A percentile compares a stretch with the other conserved stretches of the same genome.
phyloP scores from a whole-genome alignment of 2,797 vertebrate species.

The Meda fulgida region DNA sequence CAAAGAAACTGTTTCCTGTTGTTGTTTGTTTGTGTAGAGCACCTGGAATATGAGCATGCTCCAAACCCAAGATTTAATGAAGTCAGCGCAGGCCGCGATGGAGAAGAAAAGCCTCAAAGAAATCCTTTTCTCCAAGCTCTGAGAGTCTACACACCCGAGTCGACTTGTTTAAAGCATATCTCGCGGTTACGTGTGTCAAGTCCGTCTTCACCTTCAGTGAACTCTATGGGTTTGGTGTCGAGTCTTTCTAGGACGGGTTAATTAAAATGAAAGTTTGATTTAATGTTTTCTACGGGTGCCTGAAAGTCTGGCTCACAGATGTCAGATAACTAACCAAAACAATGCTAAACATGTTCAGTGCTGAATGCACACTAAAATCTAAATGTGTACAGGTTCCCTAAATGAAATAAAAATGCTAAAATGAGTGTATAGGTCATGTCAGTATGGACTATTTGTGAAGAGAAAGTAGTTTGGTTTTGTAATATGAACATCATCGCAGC shows the following conservation, averaged over 20 bases:
- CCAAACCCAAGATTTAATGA: conserved; percentile 85
- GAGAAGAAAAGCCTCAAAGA: conserved; percentile 83
- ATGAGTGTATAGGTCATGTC: neutral
- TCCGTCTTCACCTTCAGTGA: neutral
- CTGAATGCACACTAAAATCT: neutral
- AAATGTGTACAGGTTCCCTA: neutral
- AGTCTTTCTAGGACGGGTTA: neutral
- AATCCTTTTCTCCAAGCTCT: conserved; percentile 84
- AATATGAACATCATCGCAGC: conserved; percentile 27
- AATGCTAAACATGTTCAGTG: neutral
- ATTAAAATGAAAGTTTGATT: neutral
- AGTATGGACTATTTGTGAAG: conserved; percentile 20
- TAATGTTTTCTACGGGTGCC: neutral
- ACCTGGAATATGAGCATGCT: conserved; percentile 95
- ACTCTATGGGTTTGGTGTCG: neutral
- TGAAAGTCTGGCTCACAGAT: neutral
- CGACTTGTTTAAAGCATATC: no score
- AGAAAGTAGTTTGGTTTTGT: conserved; percentile 15
- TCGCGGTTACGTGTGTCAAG: no score
- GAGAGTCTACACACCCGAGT: conserved; percentile 29
- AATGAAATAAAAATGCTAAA: neutral
- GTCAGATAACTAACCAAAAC: neutral
- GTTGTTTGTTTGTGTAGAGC: conserved; percentile 69
- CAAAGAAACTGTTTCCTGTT: neutral
- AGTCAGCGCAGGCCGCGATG: conserved; percentile 82